Percentiles rank a stretch among this genome's conserved stretches.
These are phyloP conservation scores for Sphaeramia orbicularis DNA, from an alignment of 2,797 vertebrate genomes.

Conservation along the genomic window DNA sequence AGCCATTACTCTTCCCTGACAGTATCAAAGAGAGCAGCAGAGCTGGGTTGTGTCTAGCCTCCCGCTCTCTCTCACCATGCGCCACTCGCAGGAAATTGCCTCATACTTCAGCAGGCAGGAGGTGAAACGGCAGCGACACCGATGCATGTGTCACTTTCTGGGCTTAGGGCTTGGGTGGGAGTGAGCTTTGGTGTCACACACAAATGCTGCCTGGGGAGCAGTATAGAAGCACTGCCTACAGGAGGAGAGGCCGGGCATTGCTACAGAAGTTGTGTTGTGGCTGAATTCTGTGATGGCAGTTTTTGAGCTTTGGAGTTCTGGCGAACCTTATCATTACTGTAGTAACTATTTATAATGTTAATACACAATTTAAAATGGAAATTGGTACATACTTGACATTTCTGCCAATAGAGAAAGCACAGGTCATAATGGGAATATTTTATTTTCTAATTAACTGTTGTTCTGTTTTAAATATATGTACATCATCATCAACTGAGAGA, in stretches of 20 bases:
- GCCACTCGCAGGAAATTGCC: constrained; percentile 88
- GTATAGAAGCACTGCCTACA: constrained; percentile 60
- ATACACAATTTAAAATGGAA: too few species aligned
- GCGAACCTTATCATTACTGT: background rate
- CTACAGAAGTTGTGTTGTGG: constrained; percentile 33
- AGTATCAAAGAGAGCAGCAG: constrained; percentile 85
- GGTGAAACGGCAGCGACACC: constrained; percentile 86
- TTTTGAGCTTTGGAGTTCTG: constrained; percentile 17
- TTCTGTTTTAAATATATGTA: too few species aligned
- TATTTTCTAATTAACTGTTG: too few species aligned
- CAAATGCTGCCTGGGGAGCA: constrained; percentile 76
- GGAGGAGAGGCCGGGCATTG: constrained; percentile 48
- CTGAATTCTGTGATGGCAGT: constrained; percentile 19
- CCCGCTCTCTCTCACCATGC: constrained; percentile 73
- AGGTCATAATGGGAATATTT: too few species aligned
- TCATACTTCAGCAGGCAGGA: constrained; percentile 87
- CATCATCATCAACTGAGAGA: too few species aligned
- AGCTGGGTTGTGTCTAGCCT: constrained; percentile 63
- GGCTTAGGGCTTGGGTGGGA: constrained; percentile 82
- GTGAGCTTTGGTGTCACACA: constrained; percentile 77
- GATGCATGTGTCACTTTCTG: constrained; percentile 86
- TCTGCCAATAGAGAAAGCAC: too few species aligned
- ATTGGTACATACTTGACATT: too few species aligned
- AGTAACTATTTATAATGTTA: background rate
- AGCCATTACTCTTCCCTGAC: constrained; percentile 89